phyloP scores from a whole-genome alignment of 2,797 vertebrate species.

The Acomys russatus region DNA sequence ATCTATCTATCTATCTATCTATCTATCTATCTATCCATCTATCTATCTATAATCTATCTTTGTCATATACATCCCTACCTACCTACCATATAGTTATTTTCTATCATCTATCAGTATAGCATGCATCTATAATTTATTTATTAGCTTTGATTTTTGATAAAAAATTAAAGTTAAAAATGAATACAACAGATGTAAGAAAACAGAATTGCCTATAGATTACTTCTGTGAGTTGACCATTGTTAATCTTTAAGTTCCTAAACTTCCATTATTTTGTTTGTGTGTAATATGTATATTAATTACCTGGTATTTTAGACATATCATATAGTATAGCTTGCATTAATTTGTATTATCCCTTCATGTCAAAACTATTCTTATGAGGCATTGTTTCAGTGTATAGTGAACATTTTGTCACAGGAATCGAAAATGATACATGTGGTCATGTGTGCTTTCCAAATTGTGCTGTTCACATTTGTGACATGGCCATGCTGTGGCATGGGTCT shows the following conservation, averaged over 20 bases:
- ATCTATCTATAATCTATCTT: neutral
- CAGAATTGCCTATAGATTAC: neutral
- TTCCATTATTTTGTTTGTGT: neutral
- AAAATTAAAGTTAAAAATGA: neutral
- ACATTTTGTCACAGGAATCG: neutral
- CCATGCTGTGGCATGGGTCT: neutral
- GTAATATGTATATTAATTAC: neutral
- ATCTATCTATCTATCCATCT: neutral
- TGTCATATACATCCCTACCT: neutral
- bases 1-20: neutral
- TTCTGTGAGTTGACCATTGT: neutral
- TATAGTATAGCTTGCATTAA: neutral
- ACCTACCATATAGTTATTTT: neutral
- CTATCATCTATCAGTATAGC: neutral
- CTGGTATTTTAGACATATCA: neutral
- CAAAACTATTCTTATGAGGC: constrained; percentile 2
- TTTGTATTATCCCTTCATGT: neutral
- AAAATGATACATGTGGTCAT: neutral
- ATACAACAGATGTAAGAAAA: neutral
- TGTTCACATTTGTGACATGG: neutral
- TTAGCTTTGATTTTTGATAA: constrained; percentile 33
- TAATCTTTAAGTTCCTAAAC: neutral
- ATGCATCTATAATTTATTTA: neutral
- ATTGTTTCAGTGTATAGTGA: neutral
- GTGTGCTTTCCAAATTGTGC: neutral